Conservation (phyloP, 1,140 invertebrate species). For the Caerostris darwini region DNA sequence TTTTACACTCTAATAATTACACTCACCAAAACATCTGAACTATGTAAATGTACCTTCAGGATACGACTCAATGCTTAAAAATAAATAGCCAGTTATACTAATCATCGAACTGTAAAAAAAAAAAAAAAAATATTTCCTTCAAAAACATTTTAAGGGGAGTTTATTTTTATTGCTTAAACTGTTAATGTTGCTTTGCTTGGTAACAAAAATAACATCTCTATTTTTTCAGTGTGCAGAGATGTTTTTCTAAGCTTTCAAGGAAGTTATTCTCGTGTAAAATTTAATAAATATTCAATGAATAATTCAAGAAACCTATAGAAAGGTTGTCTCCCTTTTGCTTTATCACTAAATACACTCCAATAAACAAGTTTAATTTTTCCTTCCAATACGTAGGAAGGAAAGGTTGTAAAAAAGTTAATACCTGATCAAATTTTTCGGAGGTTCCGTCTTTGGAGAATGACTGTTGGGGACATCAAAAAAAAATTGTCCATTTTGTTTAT, state of each 20-base stretch:
- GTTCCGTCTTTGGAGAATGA: background rate
- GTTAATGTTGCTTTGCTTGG: background rate
- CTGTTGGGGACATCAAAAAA: background rate
- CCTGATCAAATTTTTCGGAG: conserved; percentile 39
- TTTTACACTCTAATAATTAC: conserved; percentile 1
- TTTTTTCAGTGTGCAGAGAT: background rate
- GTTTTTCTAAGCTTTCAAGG: conserved; percentile 17
- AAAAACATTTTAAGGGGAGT: background rate
- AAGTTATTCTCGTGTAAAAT: conserved; percentile 64
- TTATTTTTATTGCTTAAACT: background rate
- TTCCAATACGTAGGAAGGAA: background rate
- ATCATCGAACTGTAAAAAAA: background rate
- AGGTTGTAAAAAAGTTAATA: conserved; percentile 33
- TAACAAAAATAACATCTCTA: background rate
- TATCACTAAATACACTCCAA: conserved; percentile 71
- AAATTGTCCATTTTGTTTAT: conserved; percentile 19
- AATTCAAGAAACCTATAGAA: conserved; percentile 52
- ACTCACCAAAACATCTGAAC: background rate
- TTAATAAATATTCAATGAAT: conserved; percentile 71
- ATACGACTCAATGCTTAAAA: conserved; percentile 11
- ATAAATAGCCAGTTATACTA: background rate
- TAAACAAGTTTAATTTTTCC: conserved; percentile 52
- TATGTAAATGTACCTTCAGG: conserved; percentile 2
- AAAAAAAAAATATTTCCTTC: too few relatives aligned
- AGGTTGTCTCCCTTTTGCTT: background rate